Conservation (phyloP, 2,888 invertebrate genomes). For the Nowickia ferox region DNA sequence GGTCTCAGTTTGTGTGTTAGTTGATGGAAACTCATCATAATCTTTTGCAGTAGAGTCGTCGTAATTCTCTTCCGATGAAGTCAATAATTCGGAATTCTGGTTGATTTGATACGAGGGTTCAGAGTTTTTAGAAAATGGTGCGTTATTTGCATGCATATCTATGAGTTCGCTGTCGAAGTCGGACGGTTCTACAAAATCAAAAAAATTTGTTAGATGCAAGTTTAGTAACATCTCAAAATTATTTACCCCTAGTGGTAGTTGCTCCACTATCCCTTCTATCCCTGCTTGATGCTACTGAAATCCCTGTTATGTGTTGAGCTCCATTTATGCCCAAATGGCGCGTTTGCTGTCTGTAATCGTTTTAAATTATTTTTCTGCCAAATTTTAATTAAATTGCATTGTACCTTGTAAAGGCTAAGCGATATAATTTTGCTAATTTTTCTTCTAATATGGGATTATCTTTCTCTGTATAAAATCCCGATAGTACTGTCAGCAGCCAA, state of each 20-base stretch:
- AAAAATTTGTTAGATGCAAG: neutral
- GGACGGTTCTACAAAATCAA: constrained; percentile 42
- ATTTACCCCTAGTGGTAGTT: constrained; percentile 45
- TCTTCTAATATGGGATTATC: constrained; percentile 88
- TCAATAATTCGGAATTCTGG: constrained; percentile 76
- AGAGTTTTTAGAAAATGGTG: constrained; percentile 6
- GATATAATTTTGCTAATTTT: constrained; percentile 90
- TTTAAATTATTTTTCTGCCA: neutral
- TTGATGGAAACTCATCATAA: neutral
- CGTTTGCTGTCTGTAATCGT: constrained; percentile 88
- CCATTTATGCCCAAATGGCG: constrained; percentile 88
- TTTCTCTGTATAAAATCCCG: constrained; percentile 84
- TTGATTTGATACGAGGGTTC: constrained; percentile 47
- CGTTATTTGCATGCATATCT: constrained; percentile 49
- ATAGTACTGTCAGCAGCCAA: constrained; percentile 92
- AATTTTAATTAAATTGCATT: neutral
- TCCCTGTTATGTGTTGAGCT: constrained; percentile 78
- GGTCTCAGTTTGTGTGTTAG: constrained; percentile 12
- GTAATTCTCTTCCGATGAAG: constrained; percentile 75
- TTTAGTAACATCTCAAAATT: neutral
- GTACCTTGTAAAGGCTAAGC: constrained; percentile 91
- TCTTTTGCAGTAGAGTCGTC: constrained; percentile 35
- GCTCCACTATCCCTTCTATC: constrained; percentile 74
- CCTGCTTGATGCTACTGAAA: constrained; percentile 74
- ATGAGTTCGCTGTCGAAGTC: constrained; percentile 68